phyloP scores from a whole-genome alignment of 2,113 vertebrate species.

The Saccopteryx leptura region DNA sequence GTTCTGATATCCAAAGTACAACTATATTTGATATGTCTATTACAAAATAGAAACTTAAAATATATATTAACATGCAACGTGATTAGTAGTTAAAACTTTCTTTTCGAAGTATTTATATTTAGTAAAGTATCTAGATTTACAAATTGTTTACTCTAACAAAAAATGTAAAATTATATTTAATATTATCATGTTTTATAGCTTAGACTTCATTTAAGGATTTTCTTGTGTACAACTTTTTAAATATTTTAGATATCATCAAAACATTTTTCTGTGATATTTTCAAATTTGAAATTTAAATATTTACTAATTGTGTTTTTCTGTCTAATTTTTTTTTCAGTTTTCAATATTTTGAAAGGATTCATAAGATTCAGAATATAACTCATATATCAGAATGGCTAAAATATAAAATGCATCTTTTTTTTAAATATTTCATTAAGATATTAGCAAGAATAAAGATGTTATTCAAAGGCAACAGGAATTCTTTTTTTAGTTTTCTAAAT shows the following conservation, averaged over 20 bases:
- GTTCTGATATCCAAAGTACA: not conserved
- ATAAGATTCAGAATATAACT: not conserved
- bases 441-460: slow-evolving; percentile 32
- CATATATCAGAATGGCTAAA: not conserved
- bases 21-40: not conserved
- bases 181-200: not conserved
- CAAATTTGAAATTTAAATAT: slow-evolving; percentile 39
- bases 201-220: slow-evolving; percentile 33
- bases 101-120: not conserved
- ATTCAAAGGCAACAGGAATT: not conserved
- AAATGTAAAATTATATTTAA: slow-evolving; percentile 9
- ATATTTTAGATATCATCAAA: slow-evolving; percentile 47
- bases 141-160: slow-evolving; percentile 14
- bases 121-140: not conserved
- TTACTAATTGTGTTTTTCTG: slow-evolving; percentile 32
- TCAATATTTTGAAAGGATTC: slow-evolving; percentile 53
- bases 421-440: slow-evolving; percentile 13
- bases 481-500: slow-evolving; percentile 59
- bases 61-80: not conserved
- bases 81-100: not conserved
- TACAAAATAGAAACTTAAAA: not conserved
- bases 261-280: not conserved
- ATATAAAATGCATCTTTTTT: slow-evolving; percentile 39
- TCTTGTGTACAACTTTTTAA: not conserved
- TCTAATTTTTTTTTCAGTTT: slow-evolving; percentile 6